phyloP scores from a whole-genome alignment of 2,797 vertebrate species.

The Pseudopleuronectes americanus region DNA sequence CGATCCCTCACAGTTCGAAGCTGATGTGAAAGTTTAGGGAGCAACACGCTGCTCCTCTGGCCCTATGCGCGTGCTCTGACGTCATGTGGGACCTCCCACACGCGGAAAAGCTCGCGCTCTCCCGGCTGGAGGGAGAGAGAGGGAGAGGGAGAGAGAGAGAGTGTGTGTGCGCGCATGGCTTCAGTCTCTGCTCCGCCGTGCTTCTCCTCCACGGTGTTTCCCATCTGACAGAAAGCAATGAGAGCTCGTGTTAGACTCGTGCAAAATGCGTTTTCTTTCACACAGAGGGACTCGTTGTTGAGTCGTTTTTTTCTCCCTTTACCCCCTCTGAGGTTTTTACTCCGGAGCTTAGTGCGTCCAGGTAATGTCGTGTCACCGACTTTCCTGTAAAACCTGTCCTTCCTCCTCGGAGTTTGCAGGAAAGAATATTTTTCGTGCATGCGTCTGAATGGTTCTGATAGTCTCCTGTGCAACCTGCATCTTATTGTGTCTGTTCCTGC shows the following conservation, averaged over 20 bases:
- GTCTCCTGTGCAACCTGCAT: not conserved
- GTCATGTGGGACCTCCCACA: constrained; percentile 79
- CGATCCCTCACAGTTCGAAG: not conserved
- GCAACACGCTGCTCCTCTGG: constrained; percentile 9
- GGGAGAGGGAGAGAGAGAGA: constrained; percentile 16
- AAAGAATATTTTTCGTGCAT: constrained; percentile 47
- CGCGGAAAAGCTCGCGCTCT: constrained; percentile 66
- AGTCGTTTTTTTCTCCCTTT: constrained; percentile 16
- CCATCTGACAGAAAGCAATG: constrained; percentile 36
- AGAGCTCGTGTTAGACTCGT: constrained; percentile 32
- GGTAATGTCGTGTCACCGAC: constrained; percentile 77
- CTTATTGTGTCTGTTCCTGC: not conserved
- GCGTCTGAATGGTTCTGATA: constrained; percentile 26
- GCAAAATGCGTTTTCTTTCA: constrained; percentile 32
- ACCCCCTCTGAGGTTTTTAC: constrained; percentile 53
- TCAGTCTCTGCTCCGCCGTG: constrained; percentile 4
- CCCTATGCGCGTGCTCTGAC: constrained; percentile 43
- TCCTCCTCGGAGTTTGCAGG: constrained; percentile 43
- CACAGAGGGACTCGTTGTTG: constrained; percentile 48
- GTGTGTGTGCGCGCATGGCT: not conserved
- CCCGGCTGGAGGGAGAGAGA: no score
- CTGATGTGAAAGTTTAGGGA: constrained; percentile 31
- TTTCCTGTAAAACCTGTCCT: constrained; percentile 56
- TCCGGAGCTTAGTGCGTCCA: constrained; percentile 75
- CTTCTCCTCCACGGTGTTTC: constrained; percentile 43